Evolutionary conservation across 2,797 vertebrate genomes (phyloP), one percentile per base, ranked within the genome.

Genomic region (Neostethus bicornis): DNA sequence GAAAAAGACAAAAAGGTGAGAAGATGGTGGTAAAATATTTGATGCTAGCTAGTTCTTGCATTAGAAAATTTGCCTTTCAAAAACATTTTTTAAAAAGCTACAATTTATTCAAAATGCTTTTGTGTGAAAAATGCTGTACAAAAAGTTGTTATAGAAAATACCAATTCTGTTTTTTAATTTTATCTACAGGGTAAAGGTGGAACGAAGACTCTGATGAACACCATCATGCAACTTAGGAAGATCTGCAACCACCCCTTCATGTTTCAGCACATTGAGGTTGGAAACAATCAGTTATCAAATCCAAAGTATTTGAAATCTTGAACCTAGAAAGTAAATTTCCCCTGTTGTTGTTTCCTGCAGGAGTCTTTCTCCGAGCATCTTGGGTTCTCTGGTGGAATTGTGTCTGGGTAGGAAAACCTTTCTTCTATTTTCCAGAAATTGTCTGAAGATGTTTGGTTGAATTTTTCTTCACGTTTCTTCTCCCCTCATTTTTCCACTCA

Each of bases 181-280:
- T 59, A n/a, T n/a, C n/a, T n/a, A 1, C 79, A 99, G 97, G 97
- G 97, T 47, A 99, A 99, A 83, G 97, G 97, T 0, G 97, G 97
- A 6, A 99, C 97, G 0, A 99, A 99, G 88, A 98, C 96, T 0
- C 77, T 99, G 58, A 99, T 99, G 97, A 99, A 99, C 90, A 99
- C 97, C 0, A 99, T 99, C 81, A 99, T 99, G 97, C 97, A 99
- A 68, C 91, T 99, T 67, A 86, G 97, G 34, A 99, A 99, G 90
- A 99, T 99, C 77, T 99, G 96, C 66, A 99, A 98, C 87, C 97
- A 98, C 66, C 96, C 96, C 0, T 99, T 96, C 89, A 98, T 99
- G 95, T 99, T 99, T 82, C 96, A 98, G 85, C 97, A 98, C 60
- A 98, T 99, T 0, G 92, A 93, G 89, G 92, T 92, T 78, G 8